Conservation (phyloP, 2,797 vertebrate species). For the Philypnodon macrostomus region DNA sequence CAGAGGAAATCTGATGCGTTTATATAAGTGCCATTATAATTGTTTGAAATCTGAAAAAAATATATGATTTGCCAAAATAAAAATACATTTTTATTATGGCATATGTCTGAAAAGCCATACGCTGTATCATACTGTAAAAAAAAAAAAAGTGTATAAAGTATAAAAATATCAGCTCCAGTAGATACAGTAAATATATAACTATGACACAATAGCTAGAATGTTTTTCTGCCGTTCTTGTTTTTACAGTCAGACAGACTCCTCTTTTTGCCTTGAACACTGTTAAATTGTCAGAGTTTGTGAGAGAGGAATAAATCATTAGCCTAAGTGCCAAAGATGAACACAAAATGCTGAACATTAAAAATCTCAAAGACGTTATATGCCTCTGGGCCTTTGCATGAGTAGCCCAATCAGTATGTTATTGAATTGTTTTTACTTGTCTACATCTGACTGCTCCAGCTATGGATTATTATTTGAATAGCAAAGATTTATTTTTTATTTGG, state of each 20-base stretch:
- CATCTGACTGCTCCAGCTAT: slow-evolving; percentile 22
- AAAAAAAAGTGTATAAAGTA: slow-evolving; percentile 63
- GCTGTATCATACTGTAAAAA: slow-evolving; percentile 70
- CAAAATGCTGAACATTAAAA: slow-evolving; percentile 64
- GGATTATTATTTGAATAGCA: slow-evolving; percentile 51
- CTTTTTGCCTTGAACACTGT: slow-evolving; percentile 61
- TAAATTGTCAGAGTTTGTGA: slow-evolving; percentile 65
- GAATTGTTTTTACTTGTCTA: slow-evolving; percentile 43
- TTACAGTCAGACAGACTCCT: slow-evolving; percentile 24
- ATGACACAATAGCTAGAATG: slow-evolving; percentile 53
- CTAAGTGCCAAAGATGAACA: slow-evolving; percentile 58
- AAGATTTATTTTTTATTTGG: slow-evolving; percentile 61
- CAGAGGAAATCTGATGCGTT: slow-evolving; percentile 61
- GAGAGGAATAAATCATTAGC: slow-evolving; percentile 73
- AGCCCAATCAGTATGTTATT: slow-evolving; percentile 41
- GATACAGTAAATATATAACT: slow-evolving; percentile 48
- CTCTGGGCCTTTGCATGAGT: slow-evolving; percentile 54
- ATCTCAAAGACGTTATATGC: slow-evolving; percentile 52
- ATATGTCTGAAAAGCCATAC: slow-evolving; percentile 48
- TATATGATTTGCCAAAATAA: no score
- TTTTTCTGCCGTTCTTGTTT: slow-evolving; percentile 37
- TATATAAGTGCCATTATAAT: slow-evolving; percentile 32
- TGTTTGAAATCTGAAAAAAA: no score
- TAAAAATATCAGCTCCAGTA: slow-evolving; percentile 50
- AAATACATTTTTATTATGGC: slow-evolving; percentile 27